Evolutionary conservation across 92 coral and sea anemone genomes (phyloP), one percentile per base, ranked within the genome.

Genomic region (Bergia sp.): DNA sequence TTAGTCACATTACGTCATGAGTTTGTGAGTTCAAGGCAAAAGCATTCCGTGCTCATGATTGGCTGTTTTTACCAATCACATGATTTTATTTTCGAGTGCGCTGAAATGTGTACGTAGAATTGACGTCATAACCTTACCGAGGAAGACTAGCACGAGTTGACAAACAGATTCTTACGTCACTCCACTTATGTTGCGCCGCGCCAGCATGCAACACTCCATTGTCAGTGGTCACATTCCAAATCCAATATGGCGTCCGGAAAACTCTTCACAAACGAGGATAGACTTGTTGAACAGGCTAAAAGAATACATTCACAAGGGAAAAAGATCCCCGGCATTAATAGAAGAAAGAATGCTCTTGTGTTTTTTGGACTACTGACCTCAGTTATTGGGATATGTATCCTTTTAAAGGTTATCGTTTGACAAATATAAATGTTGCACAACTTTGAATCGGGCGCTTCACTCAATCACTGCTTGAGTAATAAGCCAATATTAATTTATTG

Each of bases 331-430:
- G 73, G 72, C 41, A 86, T 55, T 9, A 86, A 89, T 84, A 95
- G 84, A 79, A 91, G 93, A 50, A 94, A 91, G 81, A 97, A 97
- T 69, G 75, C 90, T 36, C 87, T 93, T 79, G 92, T 95, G 66
- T 95, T 97, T 84, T 88, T 90, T 49, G 95, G 99, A n/a, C 92
- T 97, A 44, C 77, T 97, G 79, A 84, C 94, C n/a, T 94, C 99
- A 57, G 98, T 97, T 41, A 90, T 89, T 36, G 99, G 98, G 36
- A 95, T 97, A 45, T 97, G 99, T 97, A 97, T 97, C 99, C 99
- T 97, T 97, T 83, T 45, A 15, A 47, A 81, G 58, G 71, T 77
- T 57, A 18, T 13, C 0, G 64, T 55, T 55, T 55, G 64, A 10
- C 7, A 2, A 15, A 10, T 15, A 55, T 55, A 10, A 55, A 10